These are phyloP conservation scores for Cheilosia impressa DNA, from an alignment of 2,888 invertebrate species.

Conservation along the genomic window DNA sequence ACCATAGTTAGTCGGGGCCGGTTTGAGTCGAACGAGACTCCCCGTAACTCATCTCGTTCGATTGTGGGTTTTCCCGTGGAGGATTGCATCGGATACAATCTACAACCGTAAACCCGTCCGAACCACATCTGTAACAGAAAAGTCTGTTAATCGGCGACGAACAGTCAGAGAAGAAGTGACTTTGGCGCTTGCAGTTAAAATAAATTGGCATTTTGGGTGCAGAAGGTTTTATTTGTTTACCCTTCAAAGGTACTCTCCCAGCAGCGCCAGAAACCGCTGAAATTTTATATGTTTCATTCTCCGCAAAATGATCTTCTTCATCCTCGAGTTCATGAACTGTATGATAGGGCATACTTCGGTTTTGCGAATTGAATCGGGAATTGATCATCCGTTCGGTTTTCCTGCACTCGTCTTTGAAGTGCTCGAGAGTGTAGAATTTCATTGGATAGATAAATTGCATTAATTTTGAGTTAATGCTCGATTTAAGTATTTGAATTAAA, in stretches of 20 bases:
- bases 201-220: background rate
- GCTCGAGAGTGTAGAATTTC: constrained; percentile 8
- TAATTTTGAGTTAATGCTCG: constrained; percentile 10
- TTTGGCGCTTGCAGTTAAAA: background rate
- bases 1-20: background rate
- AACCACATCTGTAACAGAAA: constrained; percentile 3
- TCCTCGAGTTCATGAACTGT: background rate
- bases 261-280: too few relatives aligned
- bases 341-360: background rate
- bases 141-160: background rate
- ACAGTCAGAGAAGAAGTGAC: constrained; percentile 6
- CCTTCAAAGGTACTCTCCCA: too few relatives aligned
- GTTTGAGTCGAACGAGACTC: constrained; percentile 1
- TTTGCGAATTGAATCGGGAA: background rate
- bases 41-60: background rate
- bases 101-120: background rate
- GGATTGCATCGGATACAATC: background rate
- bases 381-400: constrained; percentile 11
- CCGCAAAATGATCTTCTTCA: background rate
- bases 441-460: constrained; percentile 24
- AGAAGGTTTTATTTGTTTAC: constrained; percentile 1
- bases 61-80: background rate
- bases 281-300: too few relatives aligned
- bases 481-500: constrained; percentile 13
- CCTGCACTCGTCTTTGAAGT: constrained; percentile 4